A percentile compares a stretch with the other conserved stretches of the same genome.
Conservation (phyloP, 2,797 vertebrate genomes). For the Anguilla obscura region DNA sequence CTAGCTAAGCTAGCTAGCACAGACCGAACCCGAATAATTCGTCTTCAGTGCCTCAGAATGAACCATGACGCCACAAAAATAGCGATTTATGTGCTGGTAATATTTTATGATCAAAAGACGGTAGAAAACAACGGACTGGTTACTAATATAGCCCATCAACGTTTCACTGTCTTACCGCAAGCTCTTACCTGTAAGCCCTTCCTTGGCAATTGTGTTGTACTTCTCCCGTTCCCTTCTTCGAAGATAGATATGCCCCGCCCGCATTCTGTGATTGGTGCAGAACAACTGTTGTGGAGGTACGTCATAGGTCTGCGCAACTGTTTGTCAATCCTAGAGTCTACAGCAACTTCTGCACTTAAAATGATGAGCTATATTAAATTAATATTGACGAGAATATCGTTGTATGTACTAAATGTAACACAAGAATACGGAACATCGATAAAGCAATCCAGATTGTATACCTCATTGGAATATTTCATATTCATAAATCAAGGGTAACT, state of each 20-base stretch:
- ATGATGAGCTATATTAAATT: too few species aligned
- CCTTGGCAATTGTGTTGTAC: not conserved
- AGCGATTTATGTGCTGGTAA: too few species aligned
- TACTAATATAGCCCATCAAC: not conserved
- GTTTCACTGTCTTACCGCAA: not conserved
- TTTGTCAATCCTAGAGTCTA: constrained; percentile 29
- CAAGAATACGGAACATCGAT: too few species aligned
- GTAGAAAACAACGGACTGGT: not conserved
- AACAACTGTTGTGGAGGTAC: accelerated
- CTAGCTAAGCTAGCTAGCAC: constrained; percentile 28
- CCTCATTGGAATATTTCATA: too few species aligned
- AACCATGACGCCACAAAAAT: not conserved
- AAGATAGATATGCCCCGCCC: constrained; percentile 41
- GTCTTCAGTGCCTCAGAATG: not conserved
- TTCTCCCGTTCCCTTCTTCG: not conserved
- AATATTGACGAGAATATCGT: too few species aligned
- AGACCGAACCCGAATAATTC: constrained; percentile 30
- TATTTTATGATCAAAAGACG: not conserved
- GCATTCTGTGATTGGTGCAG: constrained; percentile 52
- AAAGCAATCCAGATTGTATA: too few species aligned
- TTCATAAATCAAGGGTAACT: too few species aligned
- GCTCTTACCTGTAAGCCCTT: not conserved
- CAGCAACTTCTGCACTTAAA: constrained; percentile 3
- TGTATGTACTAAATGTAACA: too few species aligned
- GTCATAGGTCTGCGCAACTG: constrained; percentile 44